Evolutionary conservation across 2,797 vertebrate species (phyloP), one percentile per base, ranked within the genome.

Genomic region (Iguana delicatissima): DNA sequence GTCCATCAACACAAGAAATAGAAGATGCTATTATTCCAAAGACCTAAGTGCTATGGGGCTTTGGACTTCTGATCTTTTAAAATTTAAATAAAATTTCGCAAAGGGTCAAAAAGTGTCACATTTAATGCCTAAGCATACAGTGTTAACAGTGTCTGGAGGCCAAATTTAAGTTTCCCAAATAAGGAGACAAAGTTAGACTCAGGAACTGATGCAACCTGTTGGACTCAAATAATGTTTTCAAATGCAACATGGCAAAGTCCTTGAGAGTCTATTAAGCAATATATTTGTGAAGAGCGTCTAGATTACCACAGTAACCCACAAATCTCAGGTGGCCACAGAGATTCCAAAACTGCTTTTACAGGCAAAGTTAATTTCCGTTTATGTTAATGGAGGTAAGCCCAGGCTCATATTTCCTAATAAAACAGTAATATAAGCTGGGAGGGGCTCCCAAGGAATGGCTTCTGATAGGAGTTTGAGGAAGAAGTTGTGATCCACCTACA

Each of bases 171-270:
- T 22, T 77, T 86, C 79, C 35, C 79, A 52, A n/a, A 69, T 1
- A 88, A 83, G 12, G 18, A 88, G 35, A 77, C 73, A 12, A 87
- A 92, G 72, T 6, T 90, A 92, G 84, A 93, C 59, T 82, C 62
- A 89, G 13, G 64, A 91, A 86, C 13, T 91, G 52, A 90, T 24
- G 86, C 32, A 88, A 74, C 84, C 62, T 52, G n/a, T 77, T 38
- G 84, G 29, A 82, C 86, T 92, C 59, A 93, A 74, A 86, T 52
- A 64, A 46, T 85, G 67, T 85, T 93, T 89, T 88, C 89, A 94
- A 91, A 92, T 88, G 32, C 76, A 35, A 62, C 26, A 89, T 16
- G 83, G 81, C 5, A 86, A 91, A 95, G 69, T 82, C 57, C 88
- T 91, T 80, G 79, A 57, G 57, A 92, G 82, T 82, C 57, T 92